Base-by-base conservation (phyloP, 1,140 invertebrate genomes). In the Magallana ariakensis region DNA sequence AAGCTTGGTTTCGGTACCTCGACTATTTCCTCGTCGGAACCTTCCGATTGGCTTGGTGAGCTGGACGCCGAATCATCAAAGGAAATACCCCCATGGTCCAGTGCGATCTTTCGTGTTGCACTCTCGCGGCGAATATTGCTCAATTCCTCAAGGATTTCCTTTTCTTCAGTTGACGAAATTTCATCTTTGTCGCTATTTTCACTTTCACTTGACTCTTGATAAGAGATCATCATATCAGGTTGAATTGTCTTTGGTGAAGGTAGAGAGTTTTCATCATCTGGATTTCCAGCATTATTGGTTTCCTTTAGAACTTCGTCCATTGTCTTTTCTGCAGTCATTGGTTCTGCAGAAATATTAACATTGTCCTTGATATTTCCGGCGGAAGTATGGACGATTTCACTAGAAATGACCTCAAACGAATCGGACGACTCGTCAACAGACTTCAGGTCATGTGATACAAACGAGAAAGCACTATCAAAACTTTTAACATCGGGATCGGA, bases 401-500 rank as follows among this genome's bases (percentile, higher is more conserved):
- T 19, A 11, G 62, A 26, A 22, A 70, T 70, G 9, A 75, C 66
- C 15, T 75, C 66, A 75, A 75, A 75, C 66, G 66, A 33, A 75
- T 75, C 66, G 11, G 66, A 75, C 1, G 66, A 75, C 33, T 75
- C 66, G 1, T 75, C 66, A 13, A 11, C 33, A 10, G 66, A 33
- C 15, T 26, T 75, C 7, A 33, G 13, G 13, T 75, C 66, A 22
- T 75, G 66, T 13, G 66, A 75, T 7, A 75, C 66, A 75, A 33
- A 75, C 22, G 66, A 75, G 66, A 26, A 75, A 19, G 66, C 66
- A 75, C 66, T 75, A 26, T 75, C 66, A 33, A 26, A 75, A 26
- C 66, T 75, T 75, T 75, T 75, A 22, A 9, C 66, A 26, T 75
- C 66, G 22, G 66, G 66, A 75, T 75, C 22, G 66, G 66, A 75